Conservation (phyloP, 2,113 vertebrate species). For the Corythaixoides concolor region DNA sequence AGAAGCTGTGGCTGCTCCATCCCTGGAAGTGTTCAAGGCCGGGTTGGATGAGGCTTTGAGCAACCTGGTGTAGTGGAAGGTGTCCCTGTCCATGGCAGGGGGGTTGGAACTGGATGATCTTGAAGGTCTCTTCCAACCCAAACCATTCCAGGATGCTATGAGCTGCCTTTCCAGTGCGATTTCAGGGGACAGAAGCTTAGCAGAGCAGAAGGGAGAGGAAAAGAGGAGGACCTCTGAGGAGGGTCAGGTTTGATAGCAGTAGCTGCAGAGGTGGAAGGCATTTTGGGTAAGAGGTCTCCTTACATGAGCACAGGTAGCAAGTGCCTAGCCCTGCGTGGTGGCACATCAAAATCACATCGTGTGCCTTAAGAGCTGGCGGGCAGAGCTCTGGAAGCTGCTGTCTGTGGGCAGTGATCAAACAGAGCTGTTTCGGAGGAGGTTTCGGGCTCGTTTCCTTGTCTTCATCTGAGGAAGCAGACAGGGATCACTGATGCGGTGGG, state of each 20-base stretch:
- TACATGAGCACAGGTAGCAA: accelerated
- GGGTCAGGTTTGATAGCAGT: background rate
- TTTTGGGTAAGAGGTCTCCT: background rate
- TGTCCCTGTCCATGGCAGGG: no score
- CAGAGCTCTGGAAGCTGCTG: background rate
- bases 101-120: no score
- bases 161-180: background rate
- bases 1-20: no score
- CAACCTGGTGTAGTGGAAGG: no score
- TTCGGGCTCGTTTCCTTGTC: background rate
- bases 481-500: background rate
- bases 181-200: no score
- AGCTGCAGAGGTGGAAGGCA: background rate
- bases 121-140: no score
- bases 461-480: background rate
- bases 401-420: background rate
- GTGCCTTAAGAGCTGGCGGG: background rate
- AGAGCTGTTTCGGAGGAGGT: background rate
- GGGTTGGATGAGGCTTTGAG: no score
- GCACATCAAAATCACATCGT: accelerated
- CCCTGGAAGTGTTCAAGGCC: no score
- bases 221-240: background rate
- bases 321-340: background rate
- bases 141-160: no score
- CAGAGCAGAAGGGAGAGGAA: background rate